A percentile compares a stretch with the other conserved stretches of the same genome.
Evolutionary conservation across 2,888 invertebrate genomes (phyloP).

Genomic region (Lasioglossum vierecki): DNA sequence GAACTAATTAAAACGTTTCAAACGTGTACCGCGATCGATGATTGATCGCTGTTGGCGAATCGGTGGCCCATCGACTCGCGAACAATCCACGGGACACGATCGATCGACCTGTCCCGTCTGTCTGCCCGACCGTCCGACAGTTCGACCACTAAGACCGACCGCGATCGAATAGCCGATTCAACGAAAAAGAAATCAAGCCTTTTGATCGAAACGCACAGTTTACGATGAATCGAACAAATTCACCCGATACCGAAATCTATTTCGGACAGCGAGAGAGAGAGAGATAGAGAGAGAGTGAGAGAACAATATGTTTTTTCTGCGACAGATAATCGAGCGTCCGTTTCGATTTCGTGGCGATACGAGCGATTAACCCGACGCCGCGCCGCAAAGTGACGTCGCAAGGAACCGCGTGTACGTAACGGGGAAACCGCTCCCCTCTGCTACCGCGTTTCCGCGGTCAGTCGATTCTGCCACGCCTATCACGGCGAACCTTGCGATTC

Average conservation of each 20-base stretch:
- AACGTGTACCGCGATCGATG: not conserved
- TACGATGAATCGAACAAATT: not conserved
- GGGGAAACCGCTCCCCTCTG: constrained; percentile 58
- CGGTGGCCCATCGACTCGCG: constrained; percentile 40
- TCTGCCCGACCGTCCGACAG: not conserved
- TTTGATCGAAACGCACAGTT: not conserved
- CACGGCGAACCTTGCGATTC: constrained; percentile 57
- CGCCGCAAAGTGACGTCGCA: constrained; percentile 77
- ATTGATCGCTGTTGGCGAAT: constrained; percentile 26
- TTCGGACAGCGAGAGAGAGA: not conserved
- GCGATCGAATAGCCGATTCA: not conserved
- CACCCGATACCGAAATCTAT: not conserved
- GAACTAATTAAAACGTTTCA: not conserved
- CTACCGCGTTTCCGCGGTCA: constrained; percentile 59
- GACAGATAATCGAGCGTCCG: constrained; percentile 9
- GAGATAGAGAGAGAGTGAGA: too few species aligned
- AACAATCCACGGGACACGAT: constrained; percentile 36
- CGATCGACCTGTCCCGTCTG: constrained; percentile 37
- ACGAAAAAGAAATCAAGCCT: not conserved
- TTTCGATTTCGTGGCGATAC: constrained; percentile 54
- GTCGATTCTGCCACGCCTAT: constrained; percentile 69
- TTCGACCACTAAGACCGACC: not conserved
- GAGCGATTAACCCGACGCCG: constrained; percentile 73
- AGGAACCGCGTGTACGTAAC: constrained; percentile 70
- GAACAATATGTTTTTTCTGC: not conserved